Evolutionary conservation across 2,797 vertebrate genomes (phyloP).

Genomic region (Rhodeus uyekii): DNA sequence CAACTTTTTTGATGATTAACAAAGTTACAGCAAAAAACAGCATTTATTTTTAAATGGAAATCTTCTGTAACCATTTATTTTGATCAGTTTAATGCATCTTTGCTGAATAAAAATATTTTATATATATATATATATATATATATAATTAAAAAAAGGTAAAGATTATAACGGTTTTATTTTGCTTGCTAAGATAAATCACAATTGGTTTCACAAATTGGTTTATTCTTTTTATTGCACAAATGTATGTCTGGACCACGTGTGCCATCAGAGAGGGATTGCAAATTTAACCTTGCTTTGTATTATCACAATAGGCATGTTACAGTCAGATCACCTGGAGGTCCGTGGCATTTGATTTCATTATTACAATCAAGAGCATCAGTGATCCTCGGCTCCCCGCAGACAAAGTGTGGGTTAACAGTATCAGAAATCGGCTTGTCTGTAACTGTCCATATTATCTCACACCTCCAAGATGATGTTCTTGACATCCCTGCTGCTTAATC

Average conservation of each 20-base stretch:
- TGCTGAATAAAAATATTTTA: not conserved
- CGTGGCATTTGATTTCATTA: not conserved
- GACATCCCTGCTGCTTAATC: slow-evolving; percentile 49
- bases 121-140: too few relatives aligned
- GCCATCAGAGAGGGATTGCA: not conserved
- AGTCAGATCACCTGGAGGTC: not conserved
- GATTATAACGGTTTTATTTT: not conserved
- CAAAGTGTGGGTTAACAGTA: slow-evolving; percentile 46
- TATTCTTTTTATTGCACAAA: not conserved
- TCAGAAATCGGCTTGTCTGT: slow-evolving; percentile 56
- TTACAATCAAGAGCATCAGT: not conserved
- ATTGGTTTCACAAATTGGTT: too few relatives aligned
- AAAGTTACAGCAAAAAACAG: not conserved
- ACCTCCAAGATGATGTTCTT: slow-evolving; percentile 50
- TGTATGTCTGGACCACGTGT: not conserved
- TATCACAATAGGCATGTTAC: not conserved
- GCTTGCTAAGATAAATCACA: not conserved
- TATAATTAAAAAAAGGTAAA: not conserved
- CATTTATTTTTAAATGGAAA: not conserved
- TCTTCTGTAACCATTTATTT: not conserved
- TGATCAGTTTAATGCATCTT: not conserved
- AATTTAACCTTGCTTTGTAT: not conserved
- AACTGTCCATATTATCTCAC: slow-evolving; percentile 58
- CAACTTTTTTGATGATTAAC: too few relatives aligned
- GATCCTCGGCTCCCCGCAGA: slow-evolving; percentile 13